Evolutionary conservation across 2,113 vertebrate genomes (phyloP).

Genomic region (Coracopsis vasa): DNA sequence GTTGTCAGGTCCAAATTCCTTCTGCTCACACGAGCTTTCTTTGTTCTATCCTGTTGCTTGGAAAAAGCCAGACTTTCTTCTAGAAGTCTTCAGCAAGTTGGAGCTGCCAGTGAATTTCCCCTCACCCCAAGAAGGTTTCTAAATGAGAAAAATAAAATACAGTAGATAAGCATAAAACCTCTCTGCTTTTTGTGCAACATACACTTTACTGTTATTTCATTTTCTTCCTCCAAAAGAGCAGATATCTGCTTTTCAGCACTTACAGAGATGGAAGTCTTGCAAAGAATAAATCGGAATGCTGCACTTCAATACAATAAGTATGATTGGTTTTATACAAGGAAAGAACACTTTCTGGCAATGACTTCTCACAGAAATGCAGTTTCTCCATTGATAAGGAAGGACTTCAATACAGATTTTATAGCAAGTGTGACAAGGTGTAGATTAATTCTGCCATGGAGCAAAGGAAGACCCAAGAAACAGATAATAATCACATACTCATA

Average conservation of each 20-base stretch:
- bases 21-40: conserved; percentile 27
- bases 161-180: neutral
- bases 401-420: neutral
- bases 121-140: neutral
- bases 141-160: neutral
- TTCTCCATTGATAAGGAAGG: neutral
- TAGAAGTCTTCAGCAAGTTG: conserved; percentile 38
- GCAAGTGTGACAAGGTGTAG: neutral
- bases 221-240: neutral
- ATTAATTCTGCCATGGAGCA: neutral
- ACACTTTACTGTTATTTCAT: neutral
- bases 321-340: neutral
- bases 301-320: neutral
- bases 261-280: neutral
- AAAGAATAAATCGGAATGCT: neutral
- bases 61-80: conserved; percentile 30
- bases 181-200: neutral
- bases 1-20: conserved; percentile 37
- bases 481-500: neutral
- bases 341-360: neutral
- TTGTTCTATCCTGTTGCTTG: conserved; percentile 30
- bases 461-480: neutral
- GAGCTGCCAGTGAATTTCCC: conserved; percentile 13
- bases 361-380: neutral
- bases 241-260: neutral